A percentile compares a stretch with the other conserved stretches of the same genome.
These are phyloP conservation scores for Schizothorax lantsangensis DNA, from an alignment of 2,797 vertebrate species.

Conservation along the genomic window DNA sequence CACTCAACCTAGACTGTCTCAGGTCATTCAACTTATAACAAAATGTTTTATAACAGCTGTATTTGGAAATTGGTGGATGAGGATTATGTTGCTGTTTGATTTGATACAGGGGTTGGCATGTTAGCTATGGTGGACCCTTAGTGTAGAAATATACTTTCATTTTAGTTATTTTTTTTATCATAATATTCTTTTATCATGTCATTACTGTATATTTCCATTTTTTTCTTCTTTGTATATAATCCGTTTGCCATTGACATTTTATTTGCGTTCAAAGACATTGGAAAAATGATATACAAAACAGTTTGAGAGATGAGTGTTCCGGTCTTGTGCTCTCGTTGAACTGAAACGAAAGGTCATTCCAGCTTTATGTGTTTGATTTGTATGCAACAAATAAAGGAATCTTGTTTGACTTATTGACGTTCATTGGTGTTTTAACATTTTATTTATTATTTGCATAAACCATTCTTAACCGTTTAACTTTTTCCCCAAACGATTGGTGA, in stretches of 20 bases:
- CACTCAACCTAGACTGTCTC: conserved; percentile 62
- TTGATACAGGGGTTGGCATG: conserved; percentile 53
- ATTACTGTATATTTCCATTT: conserved; percentile 58
- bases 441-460: neutral
- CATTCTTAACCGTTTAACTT: neutral
- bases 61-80: conserved; percentile 50
- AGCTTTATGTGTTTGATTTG: conserved; percentile 86
- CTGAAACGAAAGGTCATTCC: conserved; percentile 80
- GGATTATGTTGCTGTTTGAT: conserved; percentile 45
- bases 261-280: conserved; percentile 69
- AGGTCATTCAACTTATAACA: conserved; percentile 61
- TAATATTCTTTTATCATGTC: conserved; percentile 61
- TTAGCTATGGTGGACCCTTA: conserved; percentile 40
- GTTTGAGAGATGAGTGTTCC: conserved; percentile 73
- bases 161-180: conserved; percentile 42
- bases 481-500: neutral
- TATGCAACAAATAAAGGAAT: conserved; percentile 88
- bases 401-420: conserved; percentile 76
- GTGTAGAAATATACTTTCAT: conserved; percentile 50
- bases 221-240: conserved; percentile 69
- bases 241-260: conserved; percentile 72
- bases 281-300: conserved; percentile 66
- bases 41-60: conserved; percentile 58
- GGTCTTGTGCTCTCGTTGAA: conserved; percentile 71
- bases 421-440: neutral